Evolutionary conservation across 2,113 vertebrate species (phyloP), one percentile per base, ranked within the genome.

Genomic region (Callocephalon fimbriatum): DNA sequence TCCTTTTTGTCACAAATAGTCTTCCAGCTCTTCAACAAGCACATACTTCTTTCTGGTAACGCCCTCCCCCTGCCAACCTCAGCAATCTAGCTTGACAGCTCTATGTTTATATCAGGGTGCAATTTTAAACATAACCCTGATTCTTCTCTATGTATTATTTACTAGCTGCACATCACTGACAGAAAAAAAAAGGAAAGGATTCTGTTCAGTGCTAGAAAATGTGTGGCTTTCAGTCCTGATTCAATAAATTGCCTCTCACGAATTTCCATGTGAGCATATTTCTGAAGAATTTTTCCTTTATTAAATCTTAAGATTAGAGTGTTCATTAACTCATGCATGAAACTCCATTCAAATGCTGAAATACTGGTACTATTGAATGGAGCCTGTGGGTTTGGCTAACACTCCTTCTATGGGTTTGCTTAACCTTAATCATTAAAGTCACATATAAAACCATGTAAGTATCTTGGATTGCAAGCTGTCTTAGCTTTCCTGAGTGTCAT

Each of bases 61-160:
- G 12, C 31, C 32, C 32, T 94, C 40, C 40, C 23, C 3, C 25
- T 67, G 15, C 40, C 61, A 82, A 35, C 44, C 37, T 92, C 83
- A 84, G n/a, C 35, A 87, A 82, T 72, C 31, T 40, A 62, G 9
- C 18, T 51, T 89, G 70, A 76, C 48, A 92, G 40, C n/a, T 95
- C 61, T 84, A 61, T 86, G 95, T 96, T 95, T 87, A 84, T 53
- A 94, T 61, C n/a, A 90, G 61, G 42, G 76, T 65, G 25, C 8
- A 75, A 58, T 93, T 97, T 93, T 75, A 78, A 91, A 72, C 73
- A 89, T 35, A 71, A 38, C 21, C 25, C 40, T 78, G 16, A 12
- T 88, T 88, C 37, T 62, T 88, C 54, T 87, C 63, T 72, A 87
- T 85, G 44, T 82, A 66, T 91, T 95, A 85, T 91, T 96, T 96